Evolutionary conservation across 2,113 vertebrate genomes (phyloP).

Genomic region (Phylloscopus whistleri): DNA sequence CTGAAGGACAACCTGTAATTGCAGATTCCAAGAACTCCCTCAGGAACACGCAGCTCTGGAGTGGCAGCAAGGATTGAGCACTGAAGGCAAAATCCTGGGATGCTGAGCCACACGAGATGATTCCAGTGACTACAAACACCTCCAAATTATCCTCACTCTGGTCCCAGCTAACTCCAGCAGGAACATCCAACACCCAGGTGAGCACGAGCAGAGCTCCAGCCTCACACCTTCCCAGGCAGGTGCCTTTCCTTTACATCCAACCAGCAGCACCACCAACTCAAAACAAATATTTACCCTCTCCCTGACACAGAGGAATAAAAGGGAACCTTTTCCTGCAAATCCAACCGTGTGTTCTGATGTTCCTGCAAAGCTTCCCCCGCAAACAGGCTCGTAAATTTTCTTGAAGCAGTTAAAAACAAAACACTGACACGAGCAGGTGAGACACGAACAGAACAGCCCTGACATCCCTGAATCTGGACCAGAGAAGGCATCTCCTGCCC

Average conservation of each 20-base stretch:
- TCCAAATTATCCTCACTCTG: background rate
- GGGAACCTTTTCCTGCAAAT: background rate
- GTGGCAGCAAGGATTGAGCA: background rate
- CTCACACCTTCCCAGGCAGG: background rate
- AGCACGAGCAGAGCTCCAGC: background rate
- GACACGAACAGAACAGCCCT: background rate
- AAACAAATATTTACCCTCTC: conserved; percentile 1
- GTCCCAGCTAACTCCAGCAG: background rate
- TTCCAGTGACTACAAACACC: background rate
- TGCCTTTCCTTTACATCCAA: background rate
- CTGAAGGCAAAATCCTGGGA: background rate
- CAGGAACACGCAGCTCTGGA: background rate
- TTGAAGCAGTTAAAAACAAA: background rate
- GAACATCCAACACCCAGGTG: background rate
- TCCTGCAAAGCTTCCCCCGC: background rate
- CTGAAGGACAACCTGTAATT: background rate
- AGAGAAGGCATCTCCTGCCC: background rate
- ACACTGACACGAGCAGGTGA: background rate
- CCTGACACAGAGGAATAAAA: background rate
- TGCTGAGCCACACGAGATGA: accelerated
- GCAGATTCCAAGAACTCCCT: background rate
- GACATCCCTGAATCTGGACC: background rate
- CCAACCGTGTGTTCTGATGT: background rate
- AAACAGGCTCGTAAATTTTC: background rate
- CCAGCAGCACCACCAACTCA: background rate